Evolutionary conservation across 2,113 vertebrate genomes (phyloP), one percentile per base, ranked within the genome.

Genomic region (Channa argus): DNA sequence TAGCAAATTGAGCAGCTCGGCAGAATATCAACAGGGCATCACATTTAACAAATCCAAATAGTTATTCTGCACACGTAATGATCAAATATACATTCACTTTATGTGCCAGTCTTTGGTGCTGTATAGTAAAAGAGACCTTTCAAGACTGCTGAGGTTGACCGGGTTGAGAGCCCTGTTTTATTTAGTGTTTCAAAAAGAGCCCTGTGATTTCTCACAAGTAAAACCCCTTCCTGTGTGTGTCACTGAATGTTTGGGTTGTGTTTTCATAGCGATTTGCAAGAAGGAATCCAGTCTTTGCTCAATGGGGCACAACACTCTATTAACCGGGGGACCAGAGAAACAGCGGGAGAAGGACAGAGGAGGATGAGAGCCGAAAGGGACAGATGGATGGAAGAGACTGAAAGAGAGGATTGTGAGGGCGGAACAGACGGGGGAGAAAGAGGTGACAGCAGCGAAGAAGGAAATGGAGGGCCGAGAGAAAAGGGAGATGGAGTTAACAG

Each of bases 371-470:
- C 56, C 38, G 77, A 86, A 77, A 74, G 79, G 71, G 82, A 82
- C 88, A 93, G 89, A 92, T 91, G 87, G 90, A 91, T 82, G 84
- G 86, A 89, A 79, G 65, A 77, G 58, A 55, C 85, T 89, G 83
- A 90, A 89, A 84, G 85, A 73, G 72, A 85, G 82, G 84, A 86
- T 86, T 90, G 89, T 88, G 84, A 85, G 67, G 77, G 80, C 5
- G 67, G 80, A 89, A 87, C 85, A 83, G 86, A 89, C 70, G 74
- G 77, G 78, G 70, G 24, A 81, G 73, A 80, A 83, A 80, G 86
- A 88, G 85, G 87, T 89, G 89, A 88, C 64, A 68, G 80, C 71
- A 74, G 82, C 11, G 61, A 68, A 81, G 82, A 77, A 74, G 80
- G 72, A 82, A 76, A 63, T 12, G 6, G 33, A 69, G 53, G 68